A percentile compares a stretch with the other conserved stretches of the same genome.
phyloP scores from a whole-genome alignment of 1,140 invertebrate species.

The Lethocerus indicus region DNA sequence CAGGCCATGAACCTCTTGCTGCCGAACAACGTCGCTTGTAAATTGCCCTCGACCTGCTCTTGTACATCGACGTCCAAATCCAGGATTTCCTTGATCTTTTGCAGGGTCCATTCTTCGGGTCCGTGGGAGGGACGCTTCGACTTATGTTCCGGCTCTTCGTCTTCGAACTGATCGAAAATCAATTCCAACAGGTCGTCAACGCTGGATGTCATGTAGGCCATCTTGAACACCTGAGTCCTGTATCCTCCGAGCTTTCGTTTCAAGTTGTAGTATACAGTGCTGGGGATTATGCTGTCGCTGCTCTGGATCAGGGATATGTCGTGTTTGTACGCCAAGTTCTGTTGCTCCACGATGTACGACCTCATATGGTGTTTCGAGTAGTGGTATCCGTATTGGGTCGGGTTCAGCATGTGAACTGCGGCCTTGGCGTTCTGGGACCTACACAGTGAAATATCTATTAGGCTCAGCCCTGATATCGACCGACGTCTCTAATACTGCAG shows the following conservation, averaged over 20 bases:
- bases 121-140: conserved; percentile 14
- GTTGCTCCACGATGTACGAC: conserved; percentile 25
- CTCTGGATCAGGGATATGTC: conserved; percentile 30
- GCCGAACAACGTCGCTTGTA: conserved; percentile 27
- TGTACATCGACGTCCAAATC: conserved; percentile 30
- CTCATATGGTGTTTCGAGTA: conserved; percentile 29
- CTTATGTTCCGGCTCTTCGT: not conserved
- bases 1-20: conserved; percentile 31
- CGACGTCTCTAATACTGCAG: too few species aligned
- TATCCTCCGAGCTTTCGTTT: conserved; percentile 28
- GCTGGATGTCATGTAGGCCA: conserved; percentile 4
- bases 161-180: not conserved
- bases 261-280: conserved; percentile 24
- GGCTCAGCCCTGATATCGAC: too few species aligned
- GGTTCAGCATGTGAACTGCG: conserved; percentile 32
- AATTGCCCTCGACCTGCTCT: conserved; percentile 35
- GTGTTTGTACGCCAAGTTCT: conserved; percentile 26
- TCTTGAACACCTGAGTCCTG: conserved; percentile 13
- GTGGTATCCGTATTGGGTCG: conserved; percentile 30
- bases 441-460: too few species aligned
- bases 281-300: conserved; percentile 34
- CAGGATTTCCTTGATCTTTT: conserved; percentile 34
- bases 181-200: not conserved
- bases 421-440: conserved; percentile 34
- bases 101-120: conserved; percentile 23